These are phyloP conservation scores for Oscheius sp. DNA, from an alignment of 2,888 invertebrate genomes.

Conservation along the genomic window DNA sequence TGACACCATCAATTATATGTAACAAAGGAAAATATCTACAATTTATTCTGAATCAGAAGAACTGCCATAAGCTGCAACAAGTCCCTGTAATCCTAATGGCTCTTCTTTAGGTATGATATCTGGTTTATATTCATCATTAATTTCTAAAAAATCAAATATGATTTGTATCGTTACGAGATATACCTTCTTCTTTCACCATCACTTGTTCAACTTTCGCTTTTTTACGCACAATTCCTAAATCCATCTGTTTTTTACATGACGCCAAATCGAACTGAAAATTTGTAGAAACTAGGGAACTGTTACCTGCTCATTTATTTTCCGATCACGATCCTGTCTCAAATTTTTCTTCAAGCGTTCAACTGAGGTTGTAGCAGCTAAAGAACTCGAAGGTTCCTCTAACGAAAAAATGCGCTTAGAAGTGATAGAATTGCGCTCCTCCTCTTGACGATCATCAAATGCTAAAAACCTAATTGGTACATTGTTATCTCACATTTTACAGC, in stretches of 20 bases:
- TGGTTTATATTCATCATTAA: background rate
- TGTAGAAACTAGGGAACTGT: background rate
- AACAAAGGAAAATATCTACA: background rate
- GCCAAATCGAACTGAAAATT: slow-evolving; percentile 28
- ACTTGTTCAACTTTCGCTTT: slow-evolving; percentile 12
- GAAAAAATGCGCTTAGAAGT: slow-evolving; percentile 41
- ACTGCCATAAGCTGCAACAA: slow-evolving; percentile 33
- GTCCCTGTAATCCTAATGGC: slow-evolving; percentile 12
- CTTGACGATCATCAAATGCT: slow-evolving; percentile 50
- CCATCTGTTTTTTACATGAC: slow-evolving; percentile 16
- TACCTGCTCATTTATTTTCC: slow-evolving; percentile 34
- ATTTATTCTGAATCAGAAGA: slow-evolving; percentile 37
- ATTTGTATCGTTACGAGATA: background rate
- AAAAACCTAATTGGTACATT: background rate
- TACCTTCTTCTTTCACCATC: background rate
- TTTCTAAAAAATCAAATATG: background rate
- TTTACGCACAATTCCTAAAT: slow-evolving; percentile 31
- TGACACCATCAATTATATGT: too few species aligned
- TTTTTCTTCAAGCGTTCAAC: slow-evolving; percentile 36
- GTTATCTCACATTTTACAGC: slow-evolving; percentile 49
- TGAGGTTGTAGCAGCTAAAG: slow-evolving; percentile 25
- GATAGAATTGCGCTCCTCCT: slow-evolving; percentile 42
- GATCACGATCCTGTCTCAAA: slow-evolving; percentile 38
- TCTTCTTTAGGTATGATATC: slow-evolving; percentile 4
- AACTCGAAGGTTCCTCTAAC: slow-evolving; percentile 25